A percentile compares a stretch with the other conserved stretches of the same genome.
phyloP scores from a whole-genome alignment of 2,113 vertebrate genomes.

The Tyto alba region DNA sequence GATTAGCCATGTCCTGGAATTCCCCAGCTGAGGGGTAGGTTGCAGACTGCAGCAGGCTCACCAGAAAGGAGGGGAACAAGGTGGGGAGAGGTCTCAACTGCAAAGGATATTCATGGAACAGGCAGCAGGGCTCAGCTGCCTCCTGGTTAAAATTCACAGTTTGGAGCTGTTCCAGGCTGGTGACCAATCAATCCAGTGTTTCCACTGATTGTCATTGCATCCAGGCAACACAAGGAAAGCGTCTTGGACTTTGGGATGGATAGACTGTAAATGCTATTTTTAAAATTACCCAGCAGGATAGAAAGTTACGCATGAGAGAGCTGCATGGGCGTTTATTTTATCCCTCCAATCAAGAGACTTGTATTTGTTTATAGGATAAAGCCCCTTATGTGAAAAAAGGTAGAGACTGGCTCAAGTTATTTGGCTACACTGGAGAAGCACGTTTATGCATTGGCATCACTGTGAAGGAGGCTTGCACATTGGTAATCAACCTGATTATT shows the following conservation, averaged over 20 bases:
- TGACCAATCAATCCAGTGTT: slow-evolving; percentile 25
- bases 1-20: not conserved
- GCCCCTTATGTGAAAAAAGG: not conserved
- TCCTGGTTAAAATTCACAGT: not conserved
- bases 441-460: not conserved
- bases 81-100: not conserved
- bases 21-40: not conserved
- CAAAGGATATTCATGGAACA: not conserved
- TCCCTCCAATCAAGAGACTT: slow-evolving; percentile 7
- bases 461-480: not conserved
- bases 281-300: slow-evolving; percentile 45
- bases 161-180: slow-evolving; percentile 22
- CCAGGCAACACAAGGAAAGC: slow-evolving; percentile 43
- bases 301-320: not conserved
- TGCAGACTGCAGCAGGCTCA: not conserved
- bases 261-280: slow-evolving; percentile 58
- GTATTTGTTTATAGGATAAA: slow-evolving; percentile 33
- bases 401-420: not conserved
- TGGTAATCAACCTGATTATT: not conserved
- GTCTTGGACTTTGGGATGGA: slow-evolving; percentile 58
- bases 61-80: not conserved
- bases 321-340: not conserved
- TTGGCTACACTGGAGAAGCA: not conserved
- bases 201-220: slow-evolving; percentile 20
- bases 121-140: not conserved